Conservation (phyloP, 2,888 invertebrate genomes). For the Dasysyrphus albostriatus region DNA sequence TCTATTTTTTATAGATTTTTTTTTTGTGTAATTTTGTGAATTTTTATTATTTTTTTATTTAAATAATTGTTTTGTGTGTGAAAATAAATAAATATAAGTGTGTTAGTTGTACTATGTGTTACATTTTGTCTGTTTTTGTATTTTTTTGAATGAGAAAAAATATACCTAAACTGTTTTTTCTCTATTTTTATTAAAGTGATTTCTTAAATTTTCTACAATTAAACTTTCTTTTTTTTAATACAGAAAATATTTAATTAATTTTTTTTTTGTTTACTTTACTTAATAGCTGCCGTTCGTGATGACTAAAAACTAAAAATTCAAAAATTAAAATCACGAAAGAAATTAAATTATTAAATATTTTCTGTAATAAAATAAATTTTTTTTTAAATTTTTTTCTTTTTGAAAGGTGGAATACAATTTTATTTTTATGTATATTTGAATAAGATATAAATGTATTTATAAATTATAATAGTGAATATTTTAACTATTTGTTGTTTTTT, state of each 20-base stretch:
- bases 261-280: conserved; percentile 55
- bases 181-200: conserved; percentile 10
- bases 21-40: conserved; percentile 1
- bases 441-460: conserved; percentile 69
- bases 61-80: conserved; percentile 30
- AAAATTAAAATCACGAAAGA: conserved; percentile 42
- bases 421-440: conserved; percentile 20
- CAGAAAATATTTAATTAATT: conserved; percentile 74
- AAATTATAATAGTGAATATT: conserved; percentile 67
- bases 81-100: conserved; percentile 10
- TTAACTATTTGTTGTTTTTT: conserved; percentile 2
- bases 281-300: conserved; percentile 71
- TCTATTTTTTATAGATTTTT: conserved; percentile 9
- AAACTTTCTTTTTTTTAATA: conserved; percentile 52
- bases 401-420: conserved; percentile 5
- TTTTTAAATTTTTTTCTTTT: not conserved
- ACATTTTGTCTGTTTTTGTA: conserved; percentile 42
- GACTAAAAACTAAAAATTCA: conserved; percentile 47
- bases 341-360: conserved; percentile 68
- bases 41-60: conserved; percentile 5
- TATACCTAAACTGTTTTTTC: not conserved
- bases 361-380: conserved; percentile 60
- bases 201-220: conserved; percentile 19
- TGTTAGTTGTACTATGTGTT: conserved; percentile 60
- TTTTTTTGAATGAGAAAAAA: conserved; percentile 15